Evolutionary conservation across 2,113 vertebrate species (phyloP).

Genomic region (Poecilia latipinna): DNA sequence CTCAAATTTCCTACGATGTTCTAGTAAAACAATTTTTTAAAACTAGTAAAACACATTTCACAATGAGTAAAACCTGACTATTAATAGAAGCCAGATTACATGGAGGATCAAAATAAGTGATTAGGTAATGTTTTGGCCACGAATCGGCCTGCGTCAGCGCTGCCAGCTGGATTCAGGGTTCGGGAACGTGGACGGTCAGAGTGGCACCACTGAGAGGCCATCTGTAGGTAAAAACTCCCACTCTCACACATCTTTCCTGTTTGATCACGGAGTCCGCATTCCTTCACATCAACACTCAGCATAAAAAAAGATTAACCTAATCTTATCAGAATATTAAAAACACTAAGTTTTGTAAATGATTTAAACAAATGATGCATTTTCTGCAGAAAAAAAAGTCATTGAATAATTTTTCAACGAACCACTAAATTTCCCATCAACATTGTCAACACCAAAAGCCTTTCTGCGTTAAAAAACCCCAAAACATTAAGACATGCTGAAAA

Average conservation of each 20-base stretch:
- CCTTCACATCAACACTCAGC: conserved; percentile 22
- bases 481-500: neutral
- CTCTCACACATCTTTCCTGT: conserved; percentile 17
- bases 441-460: neutral
- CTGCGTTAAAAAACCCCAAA: neutral
- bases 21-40: neutral
- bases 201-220: conserved; percentile 66
- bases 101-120: conserved; percentile 12
- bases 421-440: neutral
- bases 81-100: conserved; percentile 13
- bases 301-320: neutral
- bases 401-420: neutral
- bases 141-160: conserved; percentile 9
- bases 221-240: conserved; percentile 65
- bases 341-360: neutral
- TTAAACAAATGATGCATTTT: neutral
- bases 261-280: conserved; percentile 33
- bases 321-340: neutral
- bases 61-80: neutral
- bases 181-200: conserved; percentile 41
- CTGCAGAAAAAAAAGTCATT: neutral
- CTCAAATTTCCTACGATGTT: neutral
- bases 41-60: neutral
- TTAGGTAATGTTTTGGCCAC: conserved; percentile 64
- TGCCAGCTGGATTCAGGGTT: conserved; percentile 64